Evolutionary conservation across 2,113 vertebrate genomes (phyloP).

Genomic region (Chaetodon trifascialis): DNA sequence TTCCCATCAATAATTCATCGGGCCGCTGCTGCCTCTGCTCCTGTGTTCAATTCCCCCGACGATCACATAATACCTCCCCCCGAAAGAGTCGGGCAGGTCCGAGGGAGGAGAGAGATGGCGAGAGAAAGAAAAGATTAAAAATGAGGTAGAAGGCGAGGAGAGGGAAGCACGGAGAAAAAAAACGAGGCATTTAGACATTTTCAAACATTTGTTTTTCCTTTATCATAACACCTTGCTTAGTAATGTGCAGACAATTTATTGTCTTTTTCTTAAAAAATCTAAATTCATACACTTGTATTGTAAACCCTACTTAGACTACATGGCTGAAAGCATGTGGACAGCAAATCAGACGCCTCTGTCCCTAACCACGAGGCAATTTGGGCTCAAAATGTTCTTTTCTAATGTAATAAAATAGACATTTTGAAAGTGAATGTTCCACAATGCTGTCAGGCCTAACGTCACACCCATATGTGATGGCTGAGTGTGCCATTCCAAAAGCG

Average conservation of each 20-base stretch:
- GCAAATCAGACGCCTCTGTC: neutral
- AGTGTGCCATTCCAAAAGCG: neutral
- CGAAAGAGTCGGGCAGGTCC: conserved; percentile 51
- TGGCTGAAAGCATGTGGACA: neutral
- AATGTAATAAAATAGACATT: neutral
- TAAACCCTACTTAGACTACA: neutral
- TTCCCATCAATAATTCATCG: conserved; percentile 87
- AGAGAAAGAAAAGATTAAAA: conserved; percentile 47
- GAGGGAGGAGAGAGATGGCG: conserved; percentile 26
- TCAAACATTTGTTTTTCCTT: neutral
- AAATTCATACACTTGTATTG: neutral
- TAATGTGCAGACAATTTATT: neutral
- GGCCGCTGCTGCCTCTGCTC: conserved; percentile 84
- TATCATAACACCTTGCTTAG: neutral
- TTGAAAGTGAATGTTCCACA: neutral
- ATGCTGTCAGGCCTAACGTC: neutral
- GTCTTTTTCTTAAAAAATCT: neutral
- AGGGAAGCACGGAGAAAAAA: neutral
- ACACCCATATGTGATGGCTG: neutral
- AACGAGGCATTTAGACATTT: neutral
- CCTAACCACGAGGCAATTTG: neutral
- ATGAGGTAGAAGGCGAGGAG: conserved; percentile 23
- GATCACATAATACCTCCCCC: conserved; percentile 87
- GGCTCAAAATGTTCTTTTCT: neutral
- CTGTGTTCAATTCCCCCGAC: conserved; percentile 82